Evolutionary conservation across 1,140 invertebrate species (phyloP), one percentile per base, ranked within the genome.

Genomic region (Ceratoteleas bidentatus): DNA sequence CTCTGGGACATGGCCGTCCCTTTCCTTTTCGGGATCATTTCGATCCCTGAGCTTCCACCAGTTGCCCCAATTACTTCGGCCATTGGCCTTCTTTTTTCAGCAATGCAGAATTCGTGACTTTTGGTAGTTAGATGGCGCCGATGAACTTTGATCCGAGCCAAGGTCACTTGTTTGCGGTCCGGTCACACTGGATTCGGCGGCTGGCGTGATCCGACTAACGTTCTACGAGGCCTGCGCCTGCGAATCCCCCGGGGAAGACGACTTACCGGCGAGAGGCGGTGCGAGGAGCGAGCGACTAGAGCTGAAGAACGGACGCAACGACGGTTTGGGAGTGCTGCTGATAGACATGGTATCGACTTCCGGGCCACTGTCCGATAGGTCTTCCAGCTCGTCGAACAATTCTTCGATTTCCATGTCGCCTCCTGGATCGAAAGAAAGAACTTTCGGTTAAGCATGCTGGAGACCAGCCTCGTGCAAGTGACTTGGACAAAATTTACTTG

Each of bases 301-400:
- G 84, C 97, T 97, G 91, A 99, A 99, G 91, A 98, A 99, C 2
- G 98, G 98, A 84, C 97, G 93, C 64, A 99, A 92, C 79, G 97
- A 98, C 13, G 98, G 98, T 89, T 99, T 99, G 6, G 98, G 98
- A 49, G 97, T 99, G 68, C 98, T 99, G 52, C 96, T 96, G 83
- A 99, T 97, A 86, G 97, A 98, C 93, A 99, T 96, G 45, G 97
- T 98, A 89, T 99, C 98, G 90, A 97, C 93, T 89, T 99, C 98
- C 15, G 96, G 97, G 5, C 96, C 97, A 54, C 97, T 98, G 92
- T 99, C 98, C 81, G 96, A 98, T 36, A 98, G 90, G 69, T 98
- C 98, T 91, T 98, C 97, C 65, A 98, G 90, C 86, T 98, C 96
- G 92, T 98, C 93, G 88, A 97, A 97, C 38, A 96, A 87, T 85